phyloP scores from a whole-genome alignment of 2,113 vertebrate species.

The Cyphomyrus discorhynchus region DNA sequence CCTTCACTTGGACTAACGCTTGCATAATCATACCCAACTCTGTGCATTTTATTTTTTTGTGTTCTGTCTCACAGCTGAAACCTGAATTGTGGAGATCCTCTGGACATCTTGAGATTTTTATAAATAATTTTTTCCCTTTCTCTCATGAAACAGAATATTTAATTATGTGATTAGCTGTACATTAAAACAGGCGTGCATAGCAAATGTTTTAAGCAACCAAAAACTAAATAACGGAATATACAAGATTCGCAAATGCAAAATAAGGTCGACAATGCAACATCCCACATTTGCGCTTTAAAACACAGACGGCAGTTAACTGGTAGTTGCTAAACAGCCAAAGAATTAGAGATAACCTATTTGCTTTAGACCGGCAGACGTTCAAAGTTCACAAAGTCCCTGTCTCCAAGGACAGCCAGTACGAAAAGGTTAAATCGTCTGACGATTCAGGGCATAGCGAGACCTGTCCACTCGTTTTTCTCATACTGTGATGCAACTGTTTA shows the following conservation, averaged over 20 bases:
- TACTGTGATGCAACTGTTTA: background rate
- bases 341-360: background rate
- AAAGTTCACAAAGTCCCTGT: slow-evolving; percentile 1
- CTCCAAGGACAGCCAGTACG: background rate
- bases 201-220: background rate
- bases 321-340: background rate
- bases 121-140: background rate
- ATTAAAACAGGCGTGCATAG: background rate
- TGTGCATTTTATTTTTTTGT: slow-evolving; percentile 30
- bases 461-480: background rate
- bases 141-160: background rate
- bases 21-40: slow-evolving; percentile 33
- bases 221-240: background rate
- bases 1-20: slow-evolving; percentile 33
- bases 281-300: background rate
- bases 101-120: slow-evolving; percentile 16
- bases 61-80: slow-evolving; percentile 23
- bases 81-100: slow-evolving; percentile 1
- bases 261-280: background rate
- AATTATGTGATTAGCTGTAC: background rate
- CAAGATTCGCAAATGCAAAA: background rate
- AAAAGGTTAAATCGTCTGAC: slow-evolving; percentile 17
- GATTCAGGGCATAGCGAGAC: background rate
- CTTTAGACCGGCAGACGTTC: slow-evolving; percentile 1
- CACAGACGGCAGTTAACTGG: background rate